These are phyloP conservation scores for Dicerorhinus sumatrensis DNA, from an alignment of 2,113 vertebrate species.

Conservation along the genomic window DNA sequence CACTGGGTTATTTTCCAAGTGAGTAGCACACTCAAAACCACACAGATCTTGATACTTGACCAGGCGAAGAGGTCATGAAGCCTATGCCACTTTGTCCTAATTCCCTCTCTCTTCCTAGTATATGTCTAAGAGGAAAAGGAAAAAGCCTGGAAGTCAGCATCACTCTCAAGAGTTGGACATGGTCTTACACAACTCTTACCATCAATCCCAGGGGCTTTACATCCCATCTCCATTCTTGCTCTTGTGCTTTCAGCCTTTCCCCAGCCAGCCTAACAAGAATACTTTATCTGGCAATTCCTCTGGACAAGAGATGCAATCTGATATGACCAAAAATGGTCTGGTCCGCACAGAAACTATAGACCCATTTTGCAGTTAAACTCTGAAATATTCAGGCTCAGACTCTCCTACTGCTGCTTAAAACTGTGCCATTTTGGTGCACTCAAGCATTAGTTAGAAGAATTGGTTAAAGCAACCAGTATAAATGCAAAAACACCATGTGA, in stretches of 20 bases:
- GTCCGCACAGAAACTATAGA: background rate
- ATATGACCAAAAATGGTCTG: background rate
- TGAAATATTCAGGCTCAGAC: background rate
- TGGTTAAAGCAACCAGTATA: background rate
- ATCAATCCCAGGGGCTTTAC: background rate
- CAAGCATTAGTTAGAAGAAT: background rate
- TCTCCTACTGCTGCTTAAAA: background rate
- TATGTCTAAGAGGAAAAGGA: background rate
- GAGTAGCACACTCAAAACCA: background rate
- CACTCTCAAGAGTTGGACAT: background rate
- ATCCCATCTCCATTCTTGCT: background rate
- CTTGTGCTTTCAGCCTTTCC: background rate
- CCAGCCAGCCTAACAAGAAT: background rate
- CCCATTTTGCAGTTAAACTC: background rate
- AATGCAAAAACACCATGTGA: background rate
- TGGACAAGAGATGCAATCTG: background rate
- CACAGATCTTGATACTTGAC: background rate
- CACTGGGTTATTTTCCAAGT: background rate
- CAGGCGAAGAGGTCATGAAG: rapidly evolving
- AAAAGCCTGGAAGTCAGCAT: background rate
- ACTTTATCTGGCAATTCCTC: background rate
- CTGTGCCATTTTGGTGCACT: background rate
- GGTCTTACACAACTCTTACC: background rate
- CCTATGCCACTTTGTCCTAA: background rate
- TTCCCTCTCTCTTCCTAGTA: background rate